A percentile compares a stretch with the other conserved stretches of the same genome.
Evolutionary conservation across 2,113 vertebrate species (phyloP).

Genomic region (Geococcyx californianus): DNA sequence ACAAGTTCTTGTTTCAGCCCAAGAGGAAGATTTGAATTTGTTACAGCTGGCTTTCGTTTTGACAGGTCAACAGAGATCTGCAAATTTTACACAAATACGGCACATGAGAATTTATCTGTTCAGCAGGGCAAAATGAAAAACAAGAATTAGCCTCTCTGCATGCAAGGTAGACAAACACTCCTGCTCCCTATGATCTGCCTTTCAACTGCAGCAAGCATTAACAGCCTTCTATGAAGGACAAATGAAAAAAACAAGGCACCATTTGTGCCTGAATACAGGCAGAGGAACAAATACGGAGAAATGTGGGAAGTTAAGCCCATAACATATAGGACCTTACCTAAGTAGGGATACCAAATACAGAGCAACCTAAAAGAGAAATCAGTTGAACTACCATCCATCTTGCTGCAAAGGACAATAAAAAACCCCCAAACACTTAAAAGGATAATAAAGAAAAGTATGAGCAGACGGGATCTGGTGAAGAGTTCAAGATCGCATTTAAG

Average conservation of each 20-base stretch:
- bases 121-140: background rate
- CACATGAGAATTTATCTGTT: background rate
- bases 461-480: background rate
- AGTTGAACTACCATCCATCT: background rate
- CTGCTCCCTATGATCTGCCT: background rate
- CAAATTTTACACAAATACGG: background rate
- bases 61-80: background rate
- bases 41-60: constrained; percentile 19
- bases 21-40: background rate
- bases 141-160: background rate
- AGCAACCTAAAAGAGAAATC: background rate
- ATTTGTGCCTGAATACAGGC: background rate
- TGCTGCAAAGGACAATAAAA: background rate
- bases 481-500: background rate
- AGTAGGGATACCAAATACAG: background rate
- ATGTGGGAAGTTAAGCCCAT: background rate
- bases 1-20: background rate
- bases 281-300: background rate
- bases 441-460: background rate
- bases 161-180: background rate
- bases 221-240: background rate
- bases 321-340: background rate
- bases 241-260: background rate
- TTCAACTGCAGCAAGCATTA: background rate
- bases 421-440: background rate